Evolutionary conservation across 2,113 vertebrate genomes (phyloP).

Genomic region (Thomomys bottae): DNA sequence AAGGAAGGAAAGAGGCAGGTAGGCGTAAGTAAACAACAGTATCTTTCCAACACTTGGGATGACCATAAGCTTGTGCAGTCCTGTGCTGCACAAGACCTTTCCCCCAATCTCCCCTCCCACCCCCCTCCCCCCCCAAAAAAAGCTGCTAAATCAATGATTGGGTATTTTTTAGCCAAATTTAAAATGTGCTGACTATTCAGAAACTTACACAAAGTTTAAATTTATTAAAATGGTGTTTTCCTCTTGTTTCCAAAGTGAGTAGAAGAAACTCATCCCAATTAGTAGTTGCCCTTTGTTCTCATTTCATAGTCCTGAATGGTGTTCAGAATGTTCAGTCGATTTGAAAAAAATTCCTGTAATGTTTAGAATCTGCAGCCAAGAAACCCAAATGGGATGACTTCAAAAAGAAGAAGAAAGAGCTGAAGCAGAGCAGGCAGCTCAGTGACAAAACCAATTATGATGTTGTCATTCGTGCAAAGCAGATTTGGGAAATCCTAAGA

Average conservation of each 20-base stretch:
- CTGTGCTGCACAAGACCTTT: neutral
- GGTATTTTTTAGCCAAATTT: neutral
- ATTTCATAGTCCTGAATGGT: neutral
- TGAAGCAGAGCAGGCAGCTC: slow-evolving; percentile 89
- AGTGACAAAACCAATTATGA: slow-evolving; percentile 93
- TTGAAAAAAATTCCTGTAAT: slow-evolving; percentile 61
- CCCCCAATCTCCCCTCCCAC: no score
- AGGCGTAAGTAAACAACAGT: neutral
- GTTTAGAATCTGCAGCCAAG: slow-evolving; percentile 87
- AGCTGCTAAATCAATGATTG: neutral
- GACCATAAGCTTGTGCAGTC: neutral
- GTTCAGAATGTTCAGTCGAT: slow-evolving; percentile 26
- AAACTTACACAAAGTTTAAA: neutral
- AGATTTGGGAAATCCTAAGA: slow-evolving; percentile 92
- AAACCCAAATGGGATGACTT: slow-evolving; percentile 91
- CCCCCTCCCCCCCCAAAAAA: neutral
- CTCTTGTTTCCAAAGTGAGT: neutral
- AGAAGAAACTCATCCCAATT: neutral
- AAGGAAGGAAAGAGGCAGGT: neutral
- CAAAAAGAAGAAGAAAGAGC: slow-evolving; percentile 93
- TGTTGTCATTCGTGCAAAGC: slow-evolving; percentile 90
- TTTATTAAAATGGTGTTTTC: neutral
- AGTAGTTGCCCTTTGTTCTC: neutral
- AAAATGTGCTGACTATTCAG: neutral
- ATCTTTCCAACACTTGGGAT: neutral